Evolutionary conservation across 2,797 vertebrate species (phyloP).

Genomic region (Pipistrellus pipistrellus): DNA sequence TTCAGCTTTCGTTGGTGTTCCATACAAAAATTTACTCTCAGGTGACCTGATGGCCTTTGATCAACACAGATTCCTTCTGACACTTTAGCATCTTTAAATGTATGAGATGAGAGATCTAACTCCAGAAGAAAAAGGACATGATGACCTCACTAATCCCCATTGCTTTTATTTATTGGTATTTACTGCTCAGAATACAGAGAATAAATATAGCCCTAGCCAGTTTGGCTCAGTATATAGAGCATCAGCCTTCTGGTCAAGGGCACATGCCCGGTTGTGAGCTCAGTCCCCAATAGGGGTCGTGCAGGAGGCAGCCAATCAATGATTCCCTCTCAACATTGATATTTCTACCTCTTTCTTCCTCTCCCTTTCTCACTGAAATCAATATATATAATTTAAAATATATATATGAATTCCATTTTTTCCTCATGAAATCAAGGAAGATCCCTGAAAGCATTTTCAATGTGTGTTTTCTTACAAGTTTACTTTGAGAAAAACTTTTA

Average conservation of each 20-base stretch:
- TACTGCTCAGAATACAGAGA: slow-evolving; percentile 24
- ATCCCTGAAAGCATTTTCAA: slow-evolving; percentile 45
- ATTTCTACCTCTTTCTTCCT: too few relatives aligned
- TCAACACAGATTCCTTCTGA: neutral
- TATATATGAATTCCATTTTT: neutral
- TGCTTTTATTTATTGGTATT: slow-evolving; percentile 10
- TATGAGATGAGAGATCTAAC: neutral
- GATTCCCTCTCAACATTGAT: too few relatives aligned
- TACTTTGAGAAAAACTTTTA: slow-evolving; percentile 25
- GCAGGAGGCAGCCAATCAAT: too few relatives aligned
- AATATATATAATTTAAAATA: neutral
- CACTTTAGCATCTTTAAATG: neutral
- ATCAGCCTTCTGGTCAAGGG: too few relatives aligned
- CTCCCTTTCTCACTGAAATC: too few relatives aligned
- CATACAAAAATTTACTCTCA: slow-evolving; percentile 11
- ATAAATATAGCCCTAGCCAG: neutral
- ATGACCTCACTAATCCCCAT: neutral
- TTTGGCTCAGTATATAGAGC: too few relatives aligned
- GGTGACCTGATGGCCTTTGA: neutral
- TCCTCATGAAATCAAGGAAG: slow-evolving; percentile 43
- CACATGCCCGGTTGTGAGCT: too few relatives aligned
- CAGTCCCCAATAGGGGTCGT: too few relatives aligned
- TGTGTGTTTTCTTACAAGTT: slow-evolving; percentile 59
- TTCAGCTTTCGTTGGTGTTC: neutral
- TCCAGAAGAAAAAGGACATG: slow-evolving; percentile 29